These are phyloP conservation scores for Rostratula benghalensis DNA, from an alignment of 2,113 vertebrate genomes.

Conservation along the genomic window DNA sequence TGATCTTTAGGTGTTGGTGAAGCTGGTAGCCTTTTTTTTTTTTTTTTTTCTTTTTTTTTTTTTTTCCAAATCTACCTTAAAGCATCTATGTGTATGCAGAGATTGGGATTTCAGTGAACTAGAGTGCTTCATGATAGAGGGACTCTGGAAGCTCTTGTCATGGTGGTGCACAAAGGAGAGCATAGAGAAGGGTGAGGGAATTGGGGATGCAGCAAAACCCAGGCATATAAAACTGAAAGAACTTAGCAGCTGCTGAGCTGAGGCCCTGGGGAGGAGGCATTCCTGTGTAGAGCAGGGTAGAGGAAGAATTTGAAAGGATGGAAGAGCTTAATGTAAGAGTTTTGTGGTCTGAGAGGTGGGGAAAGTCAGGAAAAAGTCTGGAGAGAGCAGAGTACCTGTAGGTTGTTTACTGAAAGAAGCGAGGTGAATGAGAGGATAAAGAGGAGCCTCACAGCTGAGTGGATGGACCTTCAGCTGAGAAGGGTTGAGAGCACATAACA, in stretches of 20 bases:
- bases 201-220: background rate
- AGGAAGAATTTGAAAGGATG: background rate
- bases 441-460: background rate
- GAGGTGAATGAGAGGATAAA: background rate
- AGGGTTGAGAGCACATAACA: background rate
- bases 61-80: background rate
- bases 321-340: background rate
- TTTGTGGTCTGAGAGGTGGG: fast-evolving
- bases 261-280: background rate
- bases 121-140: background rate
- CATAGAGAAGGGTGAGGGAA: background rate
- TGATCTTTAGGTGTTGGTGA: background rate
- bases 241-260: background rate
- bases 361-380: background rate
- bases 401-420: background rate
- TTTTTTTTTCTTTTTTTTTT: background rate
- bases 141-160: background rate
- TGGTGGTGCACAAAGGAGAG: background rate
- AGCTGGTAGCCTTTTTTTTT: background rate
- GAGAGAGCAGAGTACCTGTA: background rate
- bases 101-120: background rate
- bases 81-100: background rate
- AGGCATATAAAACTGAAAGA: background rate
- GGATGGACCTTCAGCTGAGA: background rate
- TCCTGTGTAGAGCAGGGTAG: background rate